Percentiles rank a stretch among this genome's conserved stretches.
Evolutionary conservation across 2,888 invertebrate species (phyloP).

Genomic region (Ectobius pallidus): DNA sequence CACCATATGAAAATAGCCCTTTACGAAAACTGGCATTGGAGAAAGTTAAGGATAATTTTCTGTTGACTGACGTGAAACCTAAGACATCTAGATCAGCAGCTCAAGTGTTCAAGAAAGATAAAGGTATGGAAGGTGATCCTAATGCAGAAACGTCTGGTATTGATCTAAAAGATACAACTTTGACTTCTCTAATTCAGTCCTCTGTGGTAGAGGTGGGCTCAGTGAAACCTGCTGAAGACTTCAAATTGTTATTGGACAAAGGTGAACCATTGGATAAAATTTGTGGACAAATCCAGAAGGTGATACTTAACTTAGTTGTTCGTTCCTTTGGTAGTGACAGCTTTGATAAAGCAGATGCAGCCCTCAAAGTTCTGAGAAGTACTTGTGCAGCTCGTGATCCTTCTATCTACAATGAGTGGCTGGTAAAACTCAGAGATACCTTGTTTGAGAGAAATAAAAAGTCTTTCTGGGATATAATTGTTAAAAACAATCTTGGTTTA

Average conservation of each 20-base stretch:
- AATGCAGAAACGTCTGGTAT: slow-evolving; percentile 42
- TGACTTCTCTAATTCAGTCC: slow-evolving; percentile 44
- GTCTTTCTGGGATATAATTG: slow-evolving; percentile 35
- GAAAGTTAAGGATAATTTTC: slow-evolving; percentile 53
- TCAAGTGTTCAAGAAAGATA: slow-evolving; percentile 38
- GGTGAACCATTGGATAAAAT: slow-evolving; percentile 49
- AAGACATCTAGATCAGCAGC: slow-evolving; percentile 34
- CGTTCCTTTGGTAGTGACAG: slow-evolving; percentile 35
- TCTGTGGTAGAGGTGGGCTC: slow-evolving; percentile 59
- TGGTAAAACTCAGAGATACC: slow-evolving; percentile 31
- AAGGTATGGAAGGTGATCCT: not conserved
- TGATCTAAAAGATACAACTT: slow-evolving; percentile 43
- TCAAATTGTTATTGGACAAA: slow-evolving; percentile 55
- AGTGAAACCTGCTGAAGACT: slow-evolving; percentile 66
- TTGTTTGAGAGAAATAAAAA: slow-evolving; percentile 32
- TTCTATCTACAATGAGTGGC: slow-evolving; percentile 35
- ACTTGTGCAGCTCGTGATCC: slow-evolving; percentile 24
- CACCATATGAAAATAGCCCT: not conserved
- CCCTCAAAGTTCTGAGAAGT: slow-evolving; percentile 31
- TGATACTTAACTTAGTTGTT: slow-evolving; percentile 35
- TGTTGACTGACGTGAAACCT: slow-evolving; percentile 53
- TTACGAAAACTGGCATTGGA: not conserved
- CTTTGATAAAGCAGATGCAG: slow-evolving; percentile 39
- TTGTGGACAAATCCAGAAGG: slow-evolving; percentile 38
- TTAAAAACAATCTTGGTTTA: slow-evolving; percentile 35